phyloP scores from a whole-genome alignment of 2,888 invertebrate species.

The Diachrysia chrysitis region DNA sequence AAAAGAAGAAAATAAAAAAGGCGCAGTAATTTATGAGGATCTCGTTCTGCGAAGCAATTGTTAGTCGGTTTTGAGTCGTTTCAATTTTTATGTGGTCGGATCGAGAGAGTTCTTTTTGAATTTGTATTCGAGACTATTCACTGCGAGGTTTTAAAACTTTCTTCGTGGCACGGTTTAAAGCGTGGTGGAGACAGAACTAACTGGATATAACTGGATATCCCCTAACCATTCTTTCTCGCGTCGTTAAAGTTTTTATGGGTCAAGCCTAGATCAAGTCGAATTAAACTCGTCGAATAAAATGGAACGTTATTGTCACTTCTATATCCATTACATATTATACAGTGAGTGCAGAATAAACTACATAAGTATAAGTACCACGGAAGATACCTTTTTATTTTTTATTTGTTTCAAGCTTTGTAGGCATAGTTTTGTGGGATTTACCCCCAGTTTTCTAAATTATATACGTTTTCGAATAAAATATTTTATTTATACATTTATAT shows the following conservation, averaged over 20 bases:
- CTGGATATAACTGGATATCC: constrained; percentile 80
- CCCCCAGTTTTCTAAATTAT: background rate
- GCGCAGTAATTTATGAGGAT: constrained; percentile 62
- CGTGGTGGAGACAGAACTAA: constrained; percentile 78
- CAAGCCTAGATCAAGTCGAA: constrained; percentile 84
- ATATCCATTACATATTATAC: background rate
- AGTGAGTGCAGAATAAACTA: background rate
- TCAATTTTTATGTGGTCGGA: constrained; percentile 70
- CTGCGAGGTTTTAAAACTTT: constrained; percentile 80
- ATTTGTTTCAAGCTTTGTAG: background rate
- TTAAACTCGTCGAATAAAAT: constrained; percentile 66
- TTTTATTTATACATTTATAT: too few species aligned
- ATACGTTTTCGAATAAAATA: background rate
- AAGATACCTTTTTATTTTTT: background rate
- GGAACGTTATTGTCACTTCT: constrained; percentile 38
- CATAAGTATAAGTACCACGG: background rate
- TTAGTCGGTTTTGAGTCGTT: constrained; percentile 55
- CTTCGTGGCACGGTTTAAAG: constrained; percentile 78
- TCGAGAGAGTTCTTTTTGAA: constrained; percentile 71
- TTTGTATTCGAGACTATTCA: constrained; percentile 81
- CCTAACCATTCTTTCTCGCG: constrained; percentile 77
- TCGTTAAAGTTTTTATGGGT: constrained; percentile 83
- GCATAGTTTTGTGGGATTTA: background rate
- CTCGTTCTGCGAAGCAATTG: constrained; percentile 69
- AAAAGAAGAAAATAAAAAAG: constrained; percentile 60